These are phyloP conservation scores for Acanthornis magna DNA, from an alignment of 2,797 vertebrate species.

Conservation along the genomic window DNA sequence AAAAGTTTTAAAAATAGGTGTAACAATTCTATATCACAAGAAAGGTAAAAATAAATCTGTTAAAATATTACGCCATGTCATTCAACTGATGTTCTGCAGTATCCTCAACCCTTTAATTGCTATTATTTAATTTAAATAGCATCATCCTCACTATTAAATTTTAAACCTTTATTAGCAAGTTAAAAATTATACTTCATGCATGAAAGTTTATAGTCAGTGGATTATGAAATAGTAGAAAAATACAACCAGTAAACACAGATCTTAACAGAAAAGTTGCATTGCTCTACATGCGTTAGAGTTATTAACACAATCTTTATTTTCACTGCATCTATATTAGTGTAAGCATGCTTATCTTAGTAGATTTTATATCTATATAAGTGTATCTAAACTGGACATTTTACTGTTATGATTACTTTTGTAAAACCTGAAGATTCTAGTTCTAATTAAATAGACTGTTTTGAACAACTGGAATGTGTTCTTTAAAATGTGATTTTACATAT, in stretches of 20 bases:
- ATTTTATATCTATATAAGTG: neutral
- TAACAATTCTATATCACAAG: neutral
- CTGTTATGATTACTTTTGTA: neutral
- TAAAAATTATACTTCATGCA: neutral
- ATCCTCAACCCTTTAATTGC: neutral
- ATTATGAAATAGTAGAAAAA: neutral
- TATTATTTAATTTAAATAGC: neutral
- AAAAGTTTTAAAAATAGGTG: neutral
- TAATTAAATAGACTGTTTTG: neutral
- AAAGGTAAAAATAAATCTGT: neutral
- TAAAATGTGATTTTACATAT: neutral
- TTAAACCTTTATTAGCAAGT: neutral
- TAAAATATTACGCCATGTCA: accelerated
- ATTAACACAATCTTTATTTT: neutral
- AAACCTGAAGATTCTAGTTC: neutral
- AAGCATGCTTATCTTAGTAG: neutral
- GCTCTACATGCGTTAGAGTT: neutral
- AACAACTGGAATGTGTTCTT: neutral
- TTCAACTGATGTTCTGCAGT: neutral
- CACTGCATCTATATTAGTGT: neutral
- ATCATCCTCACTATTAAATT: neutral
- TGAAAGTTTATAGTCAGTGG: neutral
- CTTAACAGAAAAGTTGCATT: neutral
- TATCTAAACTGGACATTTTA: neutral
- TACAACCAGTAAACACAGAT: neutral